A percentile compares a stretch with the other conserved stretches of the same genome.
Evolutionary conservation across 2,113 vertebrate genomes (phyloP).

Genomic region (Jaculus jaculus): DNA sequence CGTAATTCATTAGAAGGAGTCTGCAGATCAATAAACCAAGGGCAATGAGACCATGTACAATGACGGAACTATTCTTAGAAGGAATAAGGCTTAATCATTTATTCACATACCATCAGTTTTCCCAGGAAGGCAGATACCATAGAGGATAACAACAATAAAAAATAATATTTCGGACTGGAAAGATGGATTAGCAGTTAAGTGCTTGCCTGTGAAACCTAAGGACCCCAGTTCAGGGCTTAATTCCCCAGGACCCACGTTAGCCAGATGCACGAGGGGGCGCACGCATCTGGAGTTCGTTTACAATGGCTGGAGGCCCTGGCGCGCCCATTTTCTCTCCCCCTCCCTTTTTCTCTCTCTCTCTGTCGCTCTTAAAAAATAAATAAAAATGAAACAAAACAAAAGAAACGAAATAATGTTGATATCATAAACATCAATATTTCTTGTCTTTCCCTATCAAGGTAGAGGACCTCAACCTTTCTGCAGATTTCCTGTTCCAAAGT

Average conservation of each 20-base stretch:
- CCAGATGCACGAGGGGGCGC: too few relatives aligned
- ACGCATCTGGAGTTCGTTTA: too few relatives aligned
- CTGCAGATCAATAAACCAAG: background rate
- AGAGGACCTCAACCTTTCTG: background rate
- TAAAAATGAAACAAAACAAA: too few relatives aligned
- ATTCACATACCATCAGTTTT: background rate
- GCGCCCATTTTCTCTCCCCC: too few relatives aligned
- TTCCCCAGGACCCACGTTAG: too few relatives aligned
- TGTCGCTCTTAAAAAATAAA: too few relatives aligned
- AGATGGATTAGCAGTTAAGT: too few relatives aligned
- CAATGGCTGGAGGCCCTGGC: too few relatives aligned
- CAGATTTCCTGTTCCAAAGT: background rate
- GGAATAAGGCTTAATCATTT: constrained; percentile 14
- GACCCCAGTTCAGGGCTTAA: too few relatives aligned
- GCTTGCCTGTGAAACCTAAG: too few relatives aligned
- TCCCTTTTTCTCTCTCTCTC: too few relatives aligned
- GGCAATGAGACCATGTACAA: background rate
- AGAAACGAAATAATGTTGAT: background rate
- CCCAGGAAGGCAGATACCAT: background rate
- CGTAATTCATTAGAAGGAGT: background rate
- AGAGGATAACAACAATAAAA: background rate
- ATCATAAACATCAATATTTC: background rate
- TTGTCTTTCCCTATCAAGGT: background rate
- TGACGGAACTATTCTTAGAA: constrained; percentile 9
- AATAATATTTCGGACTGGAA: constrained; percentile 2